Conservation (phyloP, 1,140 invertebrate species). For the Saxidomus purpurata region DNA sequence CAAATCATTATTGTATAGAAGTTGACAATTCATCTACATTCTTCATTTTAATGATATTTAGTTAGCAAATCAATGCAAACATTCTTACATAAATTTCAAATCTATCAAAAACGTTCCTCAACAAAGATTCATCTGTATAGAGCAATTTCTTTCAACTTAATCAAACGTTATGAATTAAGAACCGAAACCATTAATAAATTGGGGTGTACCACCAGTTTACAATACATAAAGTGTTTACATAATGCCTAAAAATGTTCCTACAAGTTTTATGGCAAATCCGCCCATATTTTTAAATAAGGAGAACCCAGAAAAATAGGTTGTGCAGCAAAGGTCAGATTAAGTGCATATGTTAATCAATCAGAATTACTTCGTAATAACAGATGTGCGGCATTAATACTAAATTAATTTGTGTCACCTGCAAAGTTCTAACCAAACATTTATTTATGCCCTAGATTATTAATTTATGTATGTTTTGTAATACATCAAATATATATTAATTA, state of each 20-base stretch:
- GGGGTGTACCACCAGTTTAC: not conserved
- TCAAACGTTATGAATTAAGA: slow-evolving; percentile 21
- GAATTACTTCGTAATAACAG: not conserved
- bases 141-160: not conserved
- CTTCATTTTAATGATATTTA: slow-evolving; percentile 42
- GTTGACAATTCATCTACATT: not conserved
- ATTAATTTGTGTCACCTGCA: too few species aligned
- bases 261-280: not conserved
- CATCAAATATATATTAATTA: too few species aligned
- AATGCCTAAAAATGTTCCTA: not conserved
- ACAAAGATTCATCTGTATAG: slow-evolving; percentile 3
- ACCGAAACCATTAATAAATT: slow-evolving; percentile 3
- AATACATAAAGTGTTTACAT: slow-evolving; percentile 16
- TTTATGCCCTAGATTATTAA: too few species aligned
- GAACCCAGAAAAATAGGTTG: not conserved
- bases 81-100: slow-evolving; percentile 53
- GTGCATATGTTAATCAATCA: not conserved
- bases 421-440: too few species aligned
- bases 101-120: slow-evolving; percentile 13
- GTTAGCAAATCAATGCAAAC: slow-evolving; percentile 11
- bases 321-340: not conserved
- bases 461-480: too few species aligned
- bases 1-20: not conserved
- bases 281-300: not conserved
- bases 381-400: too few species aligned